Evolutionary conservation across 2,113 vertebrate species (phyloP), one percentile per base, ranked within the genome.

Genomic region (Onychorhynchus coronatus): DNA sequence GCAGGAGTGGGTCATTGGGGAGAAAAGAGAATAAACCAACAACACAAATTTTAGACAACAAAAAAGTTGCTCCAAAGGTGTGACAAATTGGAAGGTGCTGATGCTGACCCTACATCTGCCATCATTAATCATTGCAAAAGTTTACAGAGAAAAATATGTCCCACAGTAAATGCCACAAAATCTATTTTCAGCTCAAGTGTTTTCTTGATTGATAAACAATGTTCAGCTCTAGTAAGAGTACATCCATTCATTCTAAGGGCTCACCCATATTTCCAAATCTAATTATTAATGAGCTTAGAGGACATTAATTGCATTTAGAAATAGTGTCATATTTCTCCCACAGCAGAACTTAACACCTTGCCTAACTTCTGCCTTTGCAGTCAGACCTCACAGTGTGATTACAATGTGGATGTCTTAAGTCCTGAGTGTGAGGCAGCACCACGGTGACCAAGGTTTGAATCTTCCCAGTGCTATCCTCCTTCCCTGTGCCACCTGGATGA

Each of bases 231-330:
- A 72, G 9, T 30, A 73, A 89, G 18, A 73, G 37, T 16, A 82
- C 39, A 70, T 8, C 33, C 3, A 17, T 62, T 58, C 19, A 74
- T 76, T 76, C 18, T 39, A 93, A 83, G 31, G 61, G 78, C 35
- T 59, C 72, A 72, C 39, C 42, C 5, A 22, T 35, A 79, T 91
- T 67, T 72, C 30, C 8, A 86, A 61, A 82, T 61, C 55, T 88
- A 61, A 80, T 86, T 76, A 65, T n/a, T 78, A 78, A 65, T 63
- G 55, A 90, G 22, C n/a, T 37, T 56, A 62, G 39, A 68, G 14
- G 52, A 82, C 61, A 95, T 92, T 18, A 44, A 55, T 42, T 77
- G n/a, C 22, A 79, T 42, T 72, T 88, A 96, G 86, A 88, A 94
- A 72, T 30, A 24, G 37, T 14, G 59, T 25, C 49, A 1, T 31